Base-by-base conservation (phyloP, 2,797 vertebrate genomes). In the Chanos chanos region DNA sequence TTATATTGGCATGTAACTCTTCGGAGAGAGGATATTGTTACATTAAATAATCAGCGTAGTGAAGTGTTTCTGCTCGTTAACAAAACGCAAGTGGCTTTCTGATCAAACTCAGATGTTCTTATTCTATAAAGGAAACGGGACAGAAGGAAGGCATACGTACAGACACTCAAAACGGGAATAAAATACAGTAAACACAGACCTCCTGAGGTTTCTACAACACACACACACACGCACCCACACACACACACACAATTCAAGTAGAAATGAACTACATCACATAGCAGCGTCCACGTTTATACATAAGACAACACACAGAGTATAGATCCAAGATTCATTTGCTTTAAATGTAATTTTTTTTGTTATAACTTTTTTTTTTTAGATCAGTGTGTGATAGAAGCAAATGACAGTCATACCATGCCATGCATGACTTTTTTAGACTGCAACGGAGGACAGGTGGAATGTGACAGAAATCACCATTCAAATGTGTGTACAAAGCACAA, bases 231-330 rank as follows among this genome's bases (percentile, higher is more conserved):
- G n/a, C n/a, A n/a, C n/a, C n/a, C n/a, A n/a, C n/a, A n/a, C n/a
- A n/a, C n/a, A n/a, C n/a, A n/a, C n/a, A n/a, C 93, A 93, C 87
- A 91, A 92, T 98, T 98, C 94, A 98, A 97, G 94, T 96, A 95
- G 92, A 92, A 94, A 92, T n/a, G n/a, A n/a, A 92, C 89, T 90
- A 94, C 89, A 85, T 90, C 88, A 90, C 88, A 78, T 91, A 96
- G 93, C 94, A 97, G 96, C 89, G 85, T 90, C 92, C 89, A 84
- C n/a, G n/a, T n/a, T n/a, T 91, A 87, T 93, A 84, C 90, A 90
- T 92, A 93, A 88, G 83, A 92, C 86, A 87, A 88, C 91, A 94
- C 85, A 91, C 89, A 85, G 90, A 92, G 61, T 64, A 57, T 50
- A 67, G 82, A 90, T 86, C 80, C 76, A 67, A 49, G 65, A 63